phyloP scores from a whole-genome alignment of 2,113 vertebrate species.

The Argyrosomus japonicus region DNA sequence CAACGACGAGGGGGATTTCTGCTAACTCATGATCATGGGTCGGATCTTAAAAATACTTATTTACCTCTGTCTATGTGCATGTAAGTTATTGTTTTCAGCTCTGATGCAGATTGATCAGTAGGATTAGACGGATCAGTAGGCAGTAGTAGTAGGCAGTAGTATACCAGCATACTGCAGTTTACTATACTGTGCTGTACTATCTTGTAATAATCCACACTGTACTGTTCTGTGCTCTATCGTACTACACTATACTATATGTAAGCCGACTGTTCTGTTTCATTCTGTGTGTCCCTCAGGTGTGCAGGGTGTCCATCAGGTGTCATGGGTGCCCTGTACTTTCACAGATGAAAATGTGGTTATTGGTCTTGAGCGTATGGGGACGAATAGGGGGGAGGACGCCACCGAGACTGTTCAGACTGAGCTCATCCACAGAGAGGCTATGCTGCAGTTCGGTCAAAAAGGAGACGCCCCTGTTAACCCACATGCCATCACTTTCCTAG shows the following conservation, averaged over 20 bases:
- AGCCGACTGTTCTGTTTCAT: background rate
- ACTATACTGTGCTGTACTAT: background rate
- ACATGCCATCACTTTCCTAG: constrained; percentile 77
- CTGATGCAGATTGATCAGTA: background rate
- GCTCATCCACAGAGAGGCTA: constrained; percentile 60
- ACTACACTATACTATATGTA: background rate
- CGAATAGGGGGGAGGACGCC: rapidly evolving
- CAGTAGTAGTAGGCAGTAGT: too few species aligned
- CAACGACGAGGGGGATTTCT: background rate
- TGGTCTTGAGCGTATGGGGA: too few species aligned
- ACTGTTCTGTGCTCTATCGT: background rate
- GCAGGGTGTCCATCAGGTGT: constrained; percentile 45
- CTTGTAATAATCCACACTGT: background rate
- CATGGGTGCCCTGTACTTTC: constrained; percentile 82
- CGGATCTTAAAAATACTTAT: constrained; percentile 35
- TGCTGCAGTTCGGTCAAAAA: constrained; percentile 81
- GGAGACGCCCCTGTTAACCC: constrained; percentile 75
- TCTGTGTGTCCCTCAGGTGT: constrained; percentile 46
- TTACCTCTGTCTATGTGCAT: constrained; percentile 41
- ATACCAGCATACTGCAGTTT: too few species aligned
- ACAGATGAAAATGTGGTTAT: constrained; percentile 64
- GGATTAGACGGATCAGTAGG: too few species aligned
- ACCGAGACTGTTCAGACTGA: constrained; percentile 42
- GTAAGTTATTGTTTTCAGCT: constrained; percentile 38
- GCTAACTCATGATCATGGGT: constrained; percentile 36